Evolutionary conservation across 2,797 vertebrate genomes (phyloP), one percentile per base, ranked within the genome.

Genomic region (Premnoplex brunnescens): DNA sequence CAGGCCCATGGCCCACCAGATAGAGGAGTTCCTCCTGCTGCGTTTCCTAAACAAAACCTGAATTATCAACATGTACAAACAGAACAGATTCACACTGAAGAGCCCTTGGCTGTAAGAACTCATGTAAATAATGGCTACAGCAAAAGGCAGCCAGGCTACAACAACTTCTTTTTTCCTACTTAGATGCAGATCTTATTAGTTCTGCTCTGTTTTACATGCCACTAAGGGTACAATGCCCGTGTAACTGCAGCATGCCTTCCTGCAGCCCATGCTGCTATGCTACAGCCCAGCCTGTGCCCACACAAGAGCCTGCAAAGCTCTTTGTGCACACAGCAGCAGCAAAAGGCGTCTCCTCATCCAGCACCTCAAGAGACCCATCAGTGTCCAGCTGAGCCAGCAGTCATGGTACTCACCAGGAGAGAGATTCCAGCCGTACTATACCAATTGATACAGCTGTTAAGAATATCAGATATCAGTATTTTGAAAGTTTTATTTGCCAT

Each of bases 401-500:
- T 7, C 62, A 48, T 1, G 1, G 19, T 8, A n/a, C 32, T 16
- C 23, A 67, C 14, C 16, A 34, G 30, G 12, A 68, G 36, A 68
- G 7, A 23, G 54, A 59, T 20, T 62, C 52, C 63, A 89, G 30
- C 9, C 34, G 17, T 41, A 4, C 17, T 22, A 26, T 7, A n/a
- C 12, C 54, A 79, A 79, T 17, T 60, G 44, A 80, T 59, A 64
- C 63, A 83, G 71, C 77, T 93, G 55, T 74, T 88, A 49, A 56
- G 62, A 81, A 39, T 64, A 93, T 56, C 58, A 63, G 48, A 27
- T 76, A 60, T 4, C 32, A 32, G 36, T 13, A 69, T 82, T 95
- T 75, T 71, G 28, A 88, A 94, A 51, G 37, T 19, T 81, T 77
- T 59, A 71, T 93, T 88, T 63, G 72, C 43, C 52, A 41, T 44